A percentile compares a stretch with the other conserved stretches of the same genome.
phyloP scores from a whole-genome alignment of 2,888 invertebrate genomes.

The Entomobrya proxima region DNA sequence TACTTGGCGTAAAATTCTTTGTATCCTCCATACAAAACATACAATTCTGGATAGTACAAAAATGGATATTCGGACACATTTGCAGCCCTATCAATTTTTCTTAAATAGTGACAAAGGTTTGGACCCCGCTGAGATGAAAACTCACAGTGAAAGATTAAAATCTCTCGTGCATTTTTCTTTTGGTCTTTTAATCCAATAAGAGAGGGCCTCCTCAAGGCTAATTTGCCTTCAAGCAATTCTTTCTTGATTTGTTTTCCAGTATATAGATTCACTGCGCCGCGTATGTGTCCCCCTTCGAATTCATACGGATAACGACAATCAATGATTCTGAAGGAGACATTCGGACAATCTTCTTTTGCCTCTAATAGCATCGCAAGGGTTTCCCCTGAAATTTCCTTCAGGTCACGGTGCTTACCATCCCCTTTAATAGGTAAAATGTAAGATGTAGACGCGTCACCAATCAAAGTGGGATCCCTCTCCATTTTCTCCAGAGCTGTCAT shows the following conservation, averaged over 20 bases:
- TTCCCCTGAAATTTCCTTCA: constrained; percentile 85
- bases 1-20: constrained; percentile 87
- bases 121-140: constrained; percentile 97
- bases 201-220: constrained; percentile 1
- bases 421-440: constrained; percentile 84
- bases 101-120: constrained; percentile 88
- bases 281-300: constrained; percentile 92
- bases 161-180: constrained; percentile 81
- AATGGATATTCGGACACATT: constrained; percentile 90
- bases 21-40: constrained; percentile 93
- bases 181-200: neutral
- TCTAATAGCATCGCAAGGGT: constrained; percentile 85
- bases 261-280: constrained; percentile 88
- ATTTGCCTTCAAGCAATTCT: constrained; percentile 79
- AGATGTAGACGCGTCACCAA: constrained; percentile 88
- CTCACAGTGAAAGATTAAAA: constrained; percentile 97
- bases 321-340: constrained; percentile 85
- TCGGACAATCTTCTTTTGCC: constrained; percentile 84
- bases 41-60: constrained; percentile 93
- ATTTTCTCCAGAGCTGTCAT: constrained; percentile 76
- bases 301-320: constrained; percentile 98
- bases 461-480: constrained; percentile 84
- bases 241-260: constrained; percentile 85
- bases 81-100: constrained; percentile 87
- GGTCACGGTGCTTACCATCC: constrained; percentile 85